These are phyloP conservation scores for Synergus gifuensis DNA, from an alignment of 2,888 invertebrate species.

Conservation along the genomic window DNA sequence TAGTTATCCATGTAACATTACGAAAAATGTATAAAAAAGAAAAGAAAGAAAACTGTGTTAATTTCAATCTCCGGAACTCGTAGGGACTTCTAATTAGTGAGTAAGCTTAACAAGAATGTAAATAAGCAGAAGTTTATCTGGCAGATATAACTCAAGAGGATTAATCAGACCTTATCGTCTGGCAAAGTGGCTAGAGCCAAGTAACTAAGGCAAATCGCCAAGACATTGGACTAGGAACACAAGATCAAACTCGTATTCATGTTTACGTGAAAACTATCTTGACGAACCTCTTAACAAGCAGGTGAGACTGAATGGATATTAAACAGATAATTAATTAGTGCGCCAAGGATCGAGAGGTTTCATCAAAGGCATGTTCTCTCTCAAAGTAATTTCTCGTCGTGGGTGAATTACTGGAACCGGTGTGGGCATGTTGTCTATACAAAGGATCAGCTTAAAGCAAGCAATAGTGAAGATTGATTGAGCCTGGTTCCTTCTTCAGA, in stretches of 20 bases:
- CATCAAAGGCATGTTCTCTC: background rate
- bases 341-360: background rate
- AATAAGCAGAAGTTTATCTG: conserved; percentile 34
- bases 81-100: background rate
- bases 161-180: conserved; percentile 31
- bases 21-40: too few species aligned
- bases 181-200: conserved; percentile 4
- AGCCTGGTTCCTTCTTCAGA: conserved; percentile 23
- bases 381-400: background rate
- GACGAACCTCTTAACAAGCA: background rate
- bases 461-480: conserved; percentile 27
- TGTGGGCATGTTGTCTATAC: background rate
- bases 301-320: background rate
- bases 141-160: conserved; percentile 15
- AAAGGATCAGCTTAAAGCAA: background rate
- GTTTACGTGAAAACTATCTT: background rate
- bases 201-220: conserved; percentile 13
- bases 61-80: background rate
- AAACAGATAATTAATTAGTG: background rate
- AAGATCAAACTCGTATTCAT: background rate
- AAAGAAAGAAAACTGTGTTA: too few species aligned
- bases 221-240: background rate
- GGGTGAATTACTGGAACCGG: background rate
- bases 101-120: background rate
- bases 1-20: too few species aligned